These are phyloP conservation scores for Apogon talboti DNA, from an alignment of 2,797 vertebrate genomes.

Conservation along the genomic window DNA sequence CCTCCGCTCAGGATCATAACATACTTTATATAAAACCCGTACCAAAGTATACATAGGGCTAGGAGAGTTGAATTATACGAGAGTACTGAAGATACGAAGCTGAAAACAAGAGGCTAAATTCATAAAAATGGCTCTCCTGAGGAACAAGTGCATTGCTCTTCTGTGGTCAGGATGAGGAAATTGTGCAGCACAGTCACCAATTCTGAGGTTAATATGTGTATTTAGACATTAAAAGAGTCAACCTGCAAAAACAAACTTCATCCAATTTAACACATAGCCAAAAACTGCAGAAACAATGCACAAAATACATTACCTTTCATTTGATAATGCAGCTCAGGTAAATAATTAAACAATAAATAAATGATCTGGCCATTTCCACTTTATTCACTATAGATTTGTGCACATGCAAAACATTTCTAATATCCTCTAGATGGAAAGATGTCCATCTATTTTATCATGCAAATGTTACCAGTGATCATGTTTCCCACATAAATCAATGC, in stretches of 20 bases:
- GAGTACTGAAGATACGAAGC: neutral
- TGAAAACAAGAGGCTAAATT: neutral
- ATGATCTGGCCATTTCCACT: too few species aligned
- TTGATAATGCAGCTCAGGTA: neutral
- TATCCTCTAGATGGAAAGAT: neutral
- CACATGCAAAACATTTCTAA: neutral
- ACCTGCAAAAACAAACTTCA: neutral
- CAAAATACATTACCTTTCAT: neutral
- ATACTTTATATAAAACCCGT: constrained; percentile 15
- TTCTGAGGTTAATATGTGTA: neutral
- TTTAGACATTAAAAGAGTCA: neutral
- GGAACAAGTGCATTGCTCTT: constrained; percentile 5
- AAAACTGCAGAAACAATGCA: neutral
- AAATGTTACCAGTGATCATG: neutral
- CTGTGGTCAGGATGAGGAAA: neutral
- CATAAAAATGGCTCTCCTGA: neutral
- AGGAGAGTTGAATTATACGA: neutral
- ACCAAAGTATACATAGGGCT: neutral
- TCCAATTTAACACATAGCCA: neutral
- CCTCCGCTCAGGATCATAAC: constrained; percentile 16
- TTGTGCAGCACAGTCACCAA: neutral
- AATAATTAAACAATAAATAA: neutral
- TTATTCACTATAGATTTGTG: neutral
- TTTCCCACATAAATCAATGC: neutral
- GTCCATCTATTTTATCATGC: neutral